These are phyloP conservation scores for Ostrea denselamellosa DNA, from an alignment of 1,140 invertebrate genomes.

Conservation along the genomic window DNA sequence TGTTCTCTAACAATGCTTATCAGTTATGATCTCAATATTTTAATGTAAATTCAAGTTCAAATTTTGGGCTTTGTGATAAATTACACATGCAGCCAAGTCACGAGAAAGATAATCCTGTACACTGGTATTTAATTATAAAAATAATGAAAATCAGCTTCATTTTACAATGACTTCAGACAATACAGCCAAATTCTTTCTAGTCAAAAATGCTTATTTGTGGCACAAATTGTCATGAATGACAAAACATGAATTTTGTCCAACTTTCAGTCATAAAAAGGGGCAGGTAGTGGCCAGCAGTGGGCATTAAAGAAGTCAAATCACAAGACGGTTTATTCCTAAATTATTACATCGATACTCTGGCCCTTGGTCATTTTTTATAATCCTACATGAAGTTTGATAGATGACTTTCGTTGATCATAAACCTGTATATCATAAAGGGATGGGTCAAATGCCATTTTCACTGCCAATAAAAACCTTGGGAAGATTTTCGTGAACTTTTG, in stretches of 20 bases:
- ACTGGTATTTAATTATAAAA: too few relatives aligned
- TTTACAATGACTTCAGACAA: not conserved
- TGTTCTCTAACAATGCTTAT: slow-evolving; percentile 31
- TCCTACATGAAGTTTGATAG: slow-evolving; percentile 55
- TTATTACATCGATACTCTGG: slow-evolving; percentile 47
- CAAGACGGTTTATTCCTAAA: slow-evolving; percentile 51
- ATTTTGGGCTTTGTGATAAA: slow-evolving; percentile 33
- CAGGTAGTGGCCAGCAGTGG: slow-evolving; percentile 30
- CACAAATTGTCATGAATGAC: not conserved
- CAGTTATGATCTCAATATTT: slow-evolving; percentile 38
- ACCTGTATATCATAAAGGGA: slow-evolving; percentile 21
- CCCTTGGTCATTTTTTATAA: slow-evolving; percentile 54
- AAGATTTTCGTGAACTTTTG: slow-evolving; percentile 36
- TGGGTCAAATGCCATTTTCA: slow-evolving; percentile 34
- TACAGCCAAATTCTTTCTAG: slow-evolving; percentile 2
- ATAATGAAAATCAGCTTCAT: not conserved
- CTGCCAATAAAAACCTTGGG: slow-evolving; percentile 35
- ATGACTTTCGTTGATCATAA: slow-evolving; percentile 52
- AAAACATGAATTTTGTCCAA: slow-evolving; percentile 40
- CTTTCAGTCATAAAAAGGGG: slow-evolving; percentile 34
- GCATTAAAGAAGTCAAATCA: slow-evolving; percentile 48
- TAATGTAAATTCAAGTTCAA: slow-evolving; percentile 40
- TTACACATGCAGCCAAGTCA: slow-evolving; percentile 37
- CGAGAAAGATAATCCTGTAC: not conserved
- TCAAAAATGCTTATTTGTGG: slow-evolving; percentile 20